These are phyloP conservation scores for Atta cephalotes DNA, from an alignment of 1,140 invertebrate species.

Conservation along the genomic window DNA sequence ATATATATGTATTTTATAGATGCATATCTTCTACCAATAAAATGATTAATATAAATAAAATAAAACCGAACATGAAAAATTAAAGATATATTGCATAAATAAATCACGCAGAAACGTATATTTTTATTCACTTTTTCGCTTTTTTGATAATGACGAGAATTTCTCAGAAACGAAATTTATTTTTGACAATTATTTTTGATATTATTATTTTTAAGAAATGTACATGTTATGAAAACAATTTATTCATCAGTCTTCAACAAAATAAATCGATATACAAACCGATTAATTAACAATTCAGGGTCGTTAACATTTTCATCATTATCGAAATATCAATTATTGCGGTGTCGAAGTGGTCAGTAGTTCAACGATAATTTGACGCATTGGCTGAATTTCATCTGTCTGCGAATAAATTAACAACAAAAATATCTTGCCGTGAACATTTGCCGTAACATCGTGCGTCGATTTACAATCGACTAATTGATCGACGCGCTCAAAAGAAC, in stretches of 20 bases:
- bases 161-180: neutral
- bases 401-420: constrained; percentile 36
- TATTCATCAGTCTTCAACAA: neutral
- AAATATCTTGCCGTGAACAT: constrained; percentile 21
- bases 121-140: neutral
- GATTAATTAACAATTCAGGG: constrained; percentile 28
- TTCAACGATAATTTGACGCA: constrained; percentile 42
- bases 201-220: neutral
- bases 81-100: neutral
- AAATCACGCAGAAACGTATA: neutral
- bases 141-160: neutral
- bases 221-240: neutral
- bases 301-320: constrained; percentile 37
- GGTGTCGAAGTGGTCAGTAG: neutral
- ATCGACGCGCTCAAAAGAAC: constrained; percentile 37
- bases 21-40: neutral
- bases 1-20: too few species aligned
- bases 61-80: neutral
- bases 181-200: neutral
- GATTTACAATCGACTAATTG: constrained; percentile 23
- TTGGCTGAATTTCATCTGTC: constrained; percentile 6
- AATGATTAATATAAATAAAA: neutral
- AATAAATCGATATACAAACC: neutral
- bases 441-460: constrained; percentile 10
- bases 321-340: constrained; percentile 46